Evolutionary conservation across 2,113 vertebrate species (phyloP).

Genomic region (Cinclus mexicanus): DNA sequence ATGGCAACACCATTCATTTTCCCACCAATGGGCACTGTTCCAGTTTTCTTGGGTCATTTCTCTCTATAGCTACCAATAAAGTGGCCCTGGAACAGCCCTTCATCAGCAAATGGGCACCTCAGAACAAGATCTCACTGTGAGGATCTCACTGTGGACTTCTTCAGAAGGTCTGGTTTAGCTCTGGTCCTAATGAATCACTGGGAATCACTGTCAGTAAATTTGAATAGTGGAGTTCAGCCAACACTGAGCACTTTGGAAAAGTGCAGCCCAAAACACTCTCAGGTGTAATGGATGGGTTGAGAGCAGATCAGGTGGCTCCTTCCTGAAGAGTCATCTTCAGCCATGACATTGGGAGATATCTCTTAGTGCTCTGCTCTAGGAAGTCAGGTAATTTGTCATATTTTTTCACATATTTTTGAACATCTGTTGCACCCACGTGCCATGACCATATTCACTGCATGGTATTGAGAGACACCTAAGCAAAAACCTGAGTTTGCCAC

Average conservation of each 20-base stretch:
- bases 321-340: neutral
- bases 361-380: neutral
- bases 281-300: neutral
- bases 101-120: neutral
- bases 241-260: neutral
- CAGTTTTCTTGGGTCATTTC: neutral
- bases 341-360: neutral
- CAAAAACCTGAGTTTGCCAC: neutral
- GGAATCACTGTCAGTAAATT: neutral
- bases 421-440: accelerated
- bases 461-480: neutral
- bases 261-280: neutral
- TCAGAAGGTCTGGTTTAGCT: neutral
- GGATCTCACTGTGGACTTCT: neutral
- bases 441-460: neutral
- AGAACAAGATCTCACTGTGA: neutral
- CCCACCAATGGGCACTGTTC: neutral
- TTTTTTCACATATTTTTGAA: neutral
- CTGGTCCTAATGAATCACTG: neutral
- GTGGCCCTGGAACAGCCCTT: neutral
- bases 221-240: neutral
- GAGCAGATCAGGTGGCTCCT: neutral
- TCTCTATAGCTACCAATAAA: neutral
- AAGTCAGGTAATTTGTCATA: neutral
- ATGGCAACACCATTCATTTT: neutral